phyloP scores from a whole-genome alignment of 2,888 invertebrate species.

The Smittia sp. region DNA sequence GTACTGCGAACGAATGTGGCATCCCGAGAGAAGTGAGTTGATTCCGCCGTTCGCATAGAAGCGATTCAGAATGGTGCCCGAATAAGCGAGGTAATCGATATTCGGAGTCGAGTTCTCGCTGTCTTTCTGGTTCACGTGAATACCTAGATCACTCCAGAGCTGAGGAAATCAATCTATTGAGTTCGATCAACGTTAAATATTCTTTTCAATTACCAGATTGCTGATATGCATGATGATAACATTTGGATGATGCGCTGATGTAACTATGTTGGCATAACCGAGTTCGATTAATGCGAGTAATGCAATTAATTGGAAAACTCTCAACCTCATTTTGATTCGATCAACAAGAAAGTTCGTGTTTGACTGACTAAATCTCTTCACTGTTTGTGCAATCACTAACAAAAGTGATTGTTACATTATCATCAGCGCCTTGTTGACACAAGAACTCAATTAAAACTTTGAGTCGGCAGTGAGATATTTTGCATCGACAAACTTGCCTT shows the following conservation, averaged over 20 bases:
- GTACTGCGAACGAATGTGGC: constrained; percentile 10
- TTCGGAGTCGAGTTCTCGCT: constrained; percentile 68
- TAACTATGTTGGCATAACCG: background rate
- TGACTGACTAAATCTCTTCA: background rate
- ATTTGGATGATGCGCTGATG: background rate
- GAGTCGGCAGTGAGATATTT: too few species aligned
- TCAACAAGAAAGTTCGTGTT: too few species aligned
- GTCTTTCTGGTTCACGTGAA: constrained; percentile 59
- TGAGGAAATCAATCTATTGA: constrained; percentile 50
- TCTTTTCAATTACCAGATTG: constrained; percentile 19
- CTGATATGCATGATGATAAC: constrained; percentile 29
- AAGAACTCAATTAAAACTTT: constrained; percentile 30
- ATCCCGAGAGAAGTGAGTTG: constrained; percentile 11
- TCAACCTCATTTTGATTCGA: too few species aligned
- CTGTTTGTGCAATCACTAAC: background rate
- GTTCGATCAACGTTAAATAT: background rate
- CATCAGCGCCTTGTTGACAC: constrained; percentile 10
- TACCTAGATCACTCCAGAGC: constrained; percentile 93
- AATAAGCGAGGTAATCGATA: constrained; percentile 82
- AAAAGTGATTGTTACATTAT: background rate
- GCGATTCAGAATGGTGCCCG: constrained; percentile 77
- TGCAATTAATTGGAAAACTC: background rate
- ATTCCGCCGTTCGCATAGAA: constrained; percentile 63
- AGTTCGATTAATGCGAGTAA: background rate
- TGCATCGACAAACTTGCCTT: too few species aligned